Evolutionary conservation across 2,888 invertebrate genomes (phyloP).

Genomic region (Orchesella flavescens): DNA sequence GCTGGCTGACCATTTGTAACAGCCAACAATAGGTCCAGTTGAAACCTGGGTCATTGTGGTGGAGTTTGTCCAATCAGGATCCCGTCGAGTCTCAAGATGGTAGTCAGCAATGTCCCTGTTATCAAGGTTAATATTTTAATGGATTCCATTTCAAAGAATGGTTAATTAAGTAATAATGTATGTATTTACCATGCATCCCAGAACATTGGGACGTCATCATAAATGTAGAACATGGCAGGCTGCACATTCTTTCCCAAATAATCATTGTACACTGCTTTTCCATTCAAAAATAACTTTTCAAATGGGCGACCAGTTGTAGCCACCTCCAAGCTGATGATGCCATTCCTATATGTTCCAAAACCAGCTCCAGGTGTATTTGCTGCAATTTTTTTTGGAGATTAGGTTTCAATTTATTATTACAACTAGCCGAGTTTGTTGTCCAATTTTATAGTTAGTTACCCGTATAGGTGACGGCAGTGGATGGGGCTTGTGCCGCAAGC

Average conservation of each 20-base stretch:
- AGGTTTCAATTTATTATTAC: background rate
- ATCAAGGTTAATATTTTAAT: background rate
- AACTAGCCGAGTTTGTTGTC: no score
- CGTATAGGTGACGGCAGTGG: conserved; percentile 47
- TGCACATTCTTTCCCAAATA: conserved; percentile 50
- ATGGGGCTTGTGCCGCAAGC: conserved; percentile 50
- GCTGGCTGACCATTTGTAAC: conserved; percentile 61
- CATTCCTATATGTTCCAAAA: conserved; percentile 54
- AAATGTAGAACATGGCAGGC: conserved; percentile 66
- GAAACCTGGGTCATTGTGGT: conserved; percentile 4
- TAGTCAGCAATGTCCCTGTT: conserved; percentile 75
- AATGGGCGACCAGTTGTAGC: conserved; percentile 50
- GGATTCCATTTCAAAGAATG: no score
- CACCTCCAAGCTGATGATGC: conserved; percentile 53
- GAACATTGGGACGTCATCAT: conserved; percentile 58
- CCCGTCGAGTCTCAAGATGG: conserved; percentile 75
- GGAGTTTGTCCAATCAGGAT: conserved; percentile 26
- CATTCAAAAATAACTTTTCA: conserved; percentile 57
- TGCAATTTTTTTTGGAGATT: background rate
- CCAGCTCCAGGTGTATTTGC: conserved; percentile 51
- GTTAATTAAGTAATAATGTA: no score
- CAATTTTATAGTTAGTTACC: conserved; percentile 15
- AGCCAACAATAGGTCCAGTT: conserved; percentile 55
- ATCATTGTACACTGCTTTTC: conserved; percentile 53
- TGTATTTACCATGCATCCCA: conserved; percentile 69